Evolutionary conservation across 2,888 invertebrate species (phyloP), one percentile per base, ranked within the genome.

Genomic region (Xiphydria camelus): DNA sequence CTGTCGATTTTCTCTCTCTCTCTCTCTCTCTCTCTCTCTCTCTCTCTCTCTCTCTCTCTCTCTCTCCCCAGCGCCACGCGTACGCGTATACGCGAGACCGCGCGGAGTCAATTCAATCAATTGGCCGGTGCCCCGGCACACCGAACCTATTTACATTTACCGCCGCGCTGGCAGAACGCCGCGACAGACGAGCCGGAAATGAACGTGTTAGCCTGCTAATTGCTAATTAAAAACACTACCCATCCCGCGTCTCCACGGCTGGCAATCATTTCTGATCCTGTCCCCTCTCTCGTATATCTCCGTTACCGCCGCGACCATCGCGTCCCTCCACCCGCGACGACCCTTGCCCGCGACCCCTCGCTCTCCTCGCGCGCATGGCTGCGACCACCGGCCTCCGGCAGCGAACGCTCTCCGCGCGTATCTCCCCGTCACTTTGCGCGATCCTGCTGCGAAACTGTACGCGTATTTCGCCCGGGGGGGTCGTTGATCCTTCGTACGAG

Each of bases 141-240:
- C 54, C 50, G 52, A 49, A 61, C 62, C 66, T 67, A 70, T 72
- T 72, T 70, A 70, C 72, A 71, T 72, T 70, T 65, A 68, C 63
- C 62, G 59, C 51, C 57, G 37, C 49, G 35, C 53, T 58, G 59
- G 58, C 63, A 61, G 70, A 66, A 67, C 56, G 63, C 69, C 67
- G 60, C 70, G 65, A 67, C 65, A 68, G 63, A 67, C 68, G 62
- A 69, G 57, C 62, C 65, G 70, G 73, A 73, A 74, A 74, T 73
- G 70, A 73, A 73, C 72, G 71, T 67, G 69, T 71, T 70, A 66
- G 72, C 64, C 60, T 61, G 65, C 66, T 73, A 73, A 74, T 73
- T 74, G 73, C 69, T 72, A 70, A 74, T 73, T 73, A 73, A 74
- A 74, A 74, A 73, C 62, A 66, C 62, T 61, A 53, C 45, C 42